Percentiles rank a stretch among this genome's conserved stretches.
Conservation (phyloP, 2,113 vertebrate species). For the Nycticorax nycticorax region DNA sequence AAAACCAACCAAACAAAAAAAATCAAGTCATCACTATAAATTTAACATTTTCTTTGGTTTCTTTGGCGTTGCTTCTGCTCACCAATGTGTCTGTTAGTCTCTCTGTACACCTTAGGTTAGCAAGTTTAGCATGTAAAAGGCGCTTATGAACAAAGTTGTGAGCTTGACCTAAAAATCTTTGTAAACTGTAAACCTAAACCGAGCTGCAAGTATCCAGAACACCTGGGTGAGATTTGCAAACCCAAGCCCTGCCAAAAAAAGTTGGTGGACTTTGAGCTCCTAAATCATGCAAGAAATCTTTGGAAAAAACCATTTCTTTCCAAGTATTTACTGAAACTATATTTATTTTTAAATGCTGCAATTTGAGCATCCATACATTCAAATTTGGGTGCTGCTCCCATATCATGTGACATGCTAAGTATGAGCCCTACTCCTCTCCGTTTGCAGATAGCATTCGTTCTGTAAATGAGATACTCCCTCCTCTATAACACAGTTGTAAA, state of each 20-base stretch:
- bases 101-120: background rate
- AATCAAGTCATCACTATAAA: rapidly evolving
- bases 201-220: background rate
- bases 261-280: background rate
- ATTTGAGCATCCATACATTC: background rate
- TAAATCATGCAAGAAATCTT: background rate
- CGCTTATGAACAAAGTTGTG: rapidly evolving
- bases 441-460: background rate
- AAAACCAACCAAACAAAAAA: background rate
- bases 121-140: background rate
- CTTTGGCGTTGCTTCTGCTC: background rate
- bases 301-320: rapidly evolving
- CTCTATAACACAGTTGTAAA: background rate
- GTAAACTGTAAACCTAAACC: background rate
- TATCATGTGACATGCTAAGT: background rate
- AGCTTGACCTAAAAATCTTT: background rate
- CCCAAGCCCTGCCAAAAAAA: background rate
- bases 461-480: background rate
- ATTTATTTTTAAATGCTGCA: constrained; percentile 28
- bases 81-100: background rate
- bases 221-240: background rate
- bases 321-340: background rate
- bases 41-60: background rate
- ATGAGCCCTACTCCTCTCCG: background rate
- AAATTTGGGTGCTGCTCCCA: background rate